Evolutionary conservation across 2,888 invertebrate species (phyloP).

Genomic region (Agrotis segetum): DNA sequence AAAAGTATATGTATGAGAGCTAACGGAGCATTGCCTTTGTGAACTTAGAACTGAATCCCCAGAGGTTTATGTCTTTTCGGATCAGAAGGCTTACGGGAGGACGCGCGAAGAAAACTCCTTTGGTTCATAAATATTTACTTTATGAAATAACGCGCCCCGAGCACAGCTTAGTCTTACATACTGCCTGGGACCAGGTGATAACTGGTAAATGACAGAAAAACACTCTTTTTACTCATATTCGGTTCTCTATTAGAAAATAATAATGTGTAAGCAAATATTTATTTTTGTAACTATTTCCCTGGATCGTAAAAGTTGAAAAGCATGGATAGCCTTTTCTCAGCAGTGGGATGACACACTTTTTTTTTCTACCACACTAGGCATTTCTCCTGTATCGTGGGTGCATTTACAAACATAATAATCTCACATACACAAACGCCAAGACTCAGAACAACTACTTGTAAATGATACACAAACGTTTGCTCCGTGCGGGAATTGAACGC

Average conservation of each 20-base stretch:
- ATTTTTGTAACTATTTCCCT: too few relatives aligned
- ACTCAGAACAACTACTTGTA: too few relatives aligned
- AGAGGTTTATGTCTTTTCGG: constrained; percentile 90
- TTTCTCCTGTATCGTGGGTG: too few relatives aligned
- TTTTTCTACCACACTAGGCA: neutral
- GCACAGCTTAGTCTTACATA: constrained; percentile 83
- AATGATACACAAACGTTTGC: too few relatives aligned
- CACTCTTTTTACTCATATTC: constrained; percentile 46
- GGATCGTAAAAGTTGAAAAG: too few relatives aligned
- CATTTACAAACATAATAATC: too few relatives aligned
- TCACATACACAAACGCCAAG: too few relatives aligned
- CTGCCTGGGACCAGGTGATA: constrained; percentile 85
- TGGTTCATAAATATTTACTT: constrained; percentile 90
- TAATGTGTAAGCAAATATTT: constrained; percentile 33
- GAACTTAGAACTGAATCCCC: constrained; percentile 88
- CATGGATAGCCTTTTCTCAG: too few relatives aligned
- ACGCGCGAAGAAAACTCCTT: constrained; percentile 85
- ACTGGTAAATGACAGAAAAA: constrained; percentile 81
- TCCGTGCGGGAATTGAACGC: too few relatives aligned
- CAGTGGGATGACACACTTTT: neutral
- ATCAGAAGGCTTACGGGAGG: constrained; percentile 87
- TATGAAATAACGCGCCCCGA: constrained; percentile 88
- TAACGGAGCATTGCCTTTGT: constrained; percentile 83
- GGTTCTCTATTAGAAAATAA: constrained; percentile 51
- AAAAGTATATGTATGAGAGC: constrained; percentile 72